Evolutionary conservation across 2,113 vertebrate genomes (phyloP).

Genomic region (Excalfactoria chinensis): DNA sequence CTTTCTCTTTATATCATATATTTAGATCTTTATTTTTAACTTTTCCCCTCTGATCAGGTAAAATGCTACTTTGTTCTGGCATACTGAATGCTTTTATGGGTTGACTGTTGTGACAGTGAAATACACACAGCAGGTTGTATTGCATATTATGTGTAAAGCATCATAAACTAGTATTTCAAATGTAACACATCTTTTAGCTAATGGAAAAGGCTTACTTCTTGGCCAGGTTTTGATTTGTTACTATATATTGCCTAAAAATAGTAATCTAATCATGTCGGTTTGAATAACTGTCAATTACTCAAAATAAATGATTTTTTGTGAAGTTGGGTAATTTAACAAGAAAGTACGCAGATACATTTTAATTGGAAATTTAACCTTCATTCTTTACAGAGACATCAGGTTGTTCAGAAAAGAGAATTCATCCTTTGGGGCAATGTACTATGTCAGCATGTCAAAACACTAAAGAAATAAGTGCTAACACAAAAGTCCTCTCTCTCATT

Average conservation of each 20-base stretch:
- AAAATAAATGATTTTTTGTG: not conserved
- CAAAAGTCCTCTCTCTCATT: not conserved
- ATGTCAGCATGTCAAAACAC: not conserved
- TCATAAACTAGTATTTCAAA: not conserved
- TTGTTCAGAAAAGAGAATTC: not conserved
- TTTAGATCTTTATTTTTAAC: not conserved
- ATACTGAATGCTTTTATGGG: not conserved
- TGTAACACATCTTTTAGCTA: not conserved
- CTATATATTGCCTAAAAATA: not conserved
- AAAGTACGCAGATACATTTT: not conserved
- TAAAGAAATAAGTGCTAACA: not conserved
- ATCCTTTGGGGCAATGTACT: not conserved
- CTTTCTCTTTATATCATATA: not conserved
- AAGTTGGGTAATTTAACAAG: not conserved
- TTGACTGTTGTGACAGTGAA: not conserved
- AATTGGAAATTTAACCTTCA: not conserved
- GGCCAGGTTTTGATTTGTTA: not conserved
- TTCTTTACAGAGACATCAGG: not conserved
- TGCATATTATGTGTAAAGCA: not conserved
- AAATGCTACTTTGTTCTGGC: not conserved
- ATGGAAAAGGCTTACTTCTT: not conserved
- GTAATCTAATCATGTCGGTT: not conserved
- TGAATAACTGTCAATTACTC: not conserved
- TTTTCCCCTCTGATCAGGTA: not conserved
- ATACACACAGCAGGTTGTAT: not conserved